Evolutionary conservation across 2,797 vertebrate species (phyloP).

Genomic region (Takifugu rubripes): DNA sequence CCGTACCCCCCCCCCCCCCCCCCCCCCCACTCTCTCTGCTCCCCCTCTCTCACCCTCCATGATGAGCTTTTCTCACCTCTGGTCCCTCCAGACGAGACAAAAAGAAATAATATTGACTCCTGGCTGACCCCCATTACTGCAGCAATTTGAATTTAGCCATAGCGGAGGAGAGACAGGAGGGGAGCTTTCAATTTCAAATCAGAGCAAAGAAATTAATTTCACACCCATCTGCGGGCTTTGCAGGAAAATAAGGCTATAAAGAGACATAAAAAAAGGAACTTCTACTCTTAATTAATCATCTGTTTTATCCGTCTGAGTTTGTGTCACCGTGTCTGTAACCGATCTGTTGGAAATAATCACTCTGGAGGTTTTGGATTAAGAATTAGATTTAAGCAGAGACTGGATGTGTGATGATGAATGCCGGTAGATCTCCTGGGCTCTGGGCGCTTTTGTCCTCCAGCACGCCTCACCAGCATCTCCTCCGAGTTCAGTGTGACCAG

Average conservation of each 20-base stretch:
- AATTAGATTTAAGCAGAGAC: conserved; percentile 61
- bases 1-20: conserved; percentile 36
- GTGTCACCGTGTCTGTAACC: conserved; percentile 51
- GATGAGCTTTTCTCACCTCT: conserved; percentile 86
- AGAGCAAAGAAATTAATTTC: conserved; percentile 79
- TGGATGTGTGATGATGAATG: conserved; percentile 62
- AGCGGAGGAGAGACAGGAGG: conserved; percentile 62
- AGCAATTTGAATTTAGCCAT: conserved; percentile 79
- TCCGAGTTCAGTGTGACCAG: conserved; percentile 26
- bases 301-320: conserved; percentile 71
- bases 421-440: conserved; percentile 45
- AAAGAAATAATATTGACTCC: conserved; percentile 86
- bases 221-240: conserved; percentile 67
- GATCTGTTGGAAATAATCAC: conserved; percentile 68
- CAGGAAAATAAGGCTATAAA: conserved; percentile 68
- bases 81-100: conserved; percentile 78
- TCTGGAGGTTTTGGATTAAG: conserved; percentile 64
- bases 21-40: conserved; percentile 36
- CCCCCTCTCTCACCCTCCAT: conserved; percentile 68
- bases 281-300: conserved; percentile 79
- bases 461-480: conserved; percentile 27
- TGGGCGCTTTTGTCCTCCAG: conserved; percentile 46
- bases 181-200: conserved; percentile 78
- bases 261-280: conserved; percentile 47
- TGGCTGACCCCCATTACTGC: conserved; percentile 83